Conservation (phyloP, 2,797 vertebrate species). For the Balearica regulorum region DNA sequence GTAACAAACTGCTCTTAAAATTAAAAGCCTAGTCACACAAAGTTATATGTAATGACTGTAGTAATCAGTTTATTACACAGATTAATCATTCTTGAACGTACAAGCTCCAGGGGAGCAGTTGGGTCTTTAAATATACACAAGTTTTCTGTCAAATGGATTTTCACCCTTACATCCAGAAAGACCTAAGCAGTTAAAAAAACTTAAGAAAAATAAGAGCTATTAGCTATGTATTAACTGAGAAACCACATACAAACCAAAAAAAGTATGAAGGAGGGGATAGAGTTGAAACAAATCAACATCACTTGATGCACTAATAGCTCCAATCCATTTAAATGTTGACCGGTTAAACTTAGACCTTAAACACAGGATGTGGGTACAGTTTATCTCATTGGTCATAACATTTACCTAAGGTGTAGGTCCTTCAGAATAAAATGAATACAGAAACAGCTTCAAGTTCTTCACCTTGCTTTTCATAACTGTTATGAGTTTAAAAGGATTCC, state of each 20-base stretch:
- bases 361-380: conserved; percentile 71
- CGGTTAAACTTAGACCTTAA: conserved; percentile 73
- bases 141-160: conserved; percentile 94
- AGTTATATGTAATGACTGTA: conserved; percentile 86
- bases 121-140: conserved; percentile 99
- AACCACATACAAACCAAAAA: conserved; percentile 87
- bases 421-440: conserved; percentile 84
- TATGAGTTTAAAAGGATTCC: conserved; percentile 87
- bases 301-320: conserved; percentile 87
- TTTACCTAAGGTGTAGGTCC: conserved; percentile 77
- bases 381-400: conserved; percentile 70
- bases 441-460: conserved; percentile 83
- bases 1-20: conserved; percentile 70
- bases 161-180: conserved; percentile 94
- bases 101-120: conserved; percentile 96
- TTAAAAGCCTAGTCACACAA: conserved; percentile 80
- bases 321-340: conserved; percentile 72
- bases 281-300: conserved; percentile 72
- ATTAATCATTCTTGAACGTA: conserved; percentile 97
- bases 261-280: conserved; percentile 75
- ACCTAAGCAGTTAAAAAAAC: conserved; percentile 86
- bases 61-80: conserved; percentile 99
- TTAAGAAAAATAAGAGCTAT: conserved; percentile 94
- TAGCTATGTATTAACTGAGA: conserved; percentile 95
- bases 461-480: conserved; percentile 79